Base-by-base conservation (phyloP, 2,888 invertebrate species). In the Leucophora obtusa region DNA sequence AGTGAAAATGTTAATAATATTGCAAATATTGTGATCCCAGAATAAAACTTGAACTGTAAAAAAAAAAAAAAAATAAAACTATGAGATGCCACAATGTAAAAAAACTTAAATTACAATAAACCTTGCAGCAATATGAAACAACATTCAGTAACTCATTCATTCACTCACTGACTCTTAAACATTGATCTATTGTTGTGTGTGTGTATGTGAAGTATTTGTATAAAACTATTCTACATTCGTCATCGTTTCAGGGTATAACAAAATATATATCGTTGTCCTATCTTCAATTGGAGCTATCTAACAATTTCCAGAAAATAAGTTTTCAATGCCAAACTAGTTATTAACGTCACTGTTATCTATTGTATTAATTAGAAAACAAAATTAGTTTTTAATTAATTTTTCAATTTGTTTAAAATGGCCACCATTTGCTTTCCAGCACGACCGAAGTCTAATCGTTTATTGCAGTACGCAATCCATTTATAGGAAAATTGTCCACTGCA, bases 1-100 rank as follows among this genome's bases (percentile, higher is more conserved):
- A 63, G 54, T 56, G 9, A 60, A 68, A 51, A 72, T 68, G 66
- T 63, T 56, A 78, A 72, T 68, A 68, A 62, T 68, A 68, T 43
- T 62, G 68, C 53, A 56, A 43, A 71, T 66, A 66, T 60, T 66
- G 17, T 60, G 17, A 47, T 54, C 17, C 17, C 15, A 11, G 38
- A 38, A 65, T 21, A 65, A 65, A 59, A 56, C 18, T 18, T 18
- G 15, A 54, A 56, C 18, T 21, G 8, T 9, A 15, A 43, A 33
- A 47, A 33, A 15, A 21, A 59, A 33, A 69, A 24, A 54, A 62
- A 54, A 56, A 56, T 33, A 43, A 62, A 62, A 28, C 7, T 21
- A 47, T 33, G 21, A 7, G 21, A 47, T 56, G 28, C 10, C 56
- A 56, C 28, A 56, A 15, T n/a, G 43, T 47, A 47, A 6, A 47